phyloP scores from a whole-genome alignment of 2,888 invertebrate species.

The Sphaerophoria rueppellii region DNA sequence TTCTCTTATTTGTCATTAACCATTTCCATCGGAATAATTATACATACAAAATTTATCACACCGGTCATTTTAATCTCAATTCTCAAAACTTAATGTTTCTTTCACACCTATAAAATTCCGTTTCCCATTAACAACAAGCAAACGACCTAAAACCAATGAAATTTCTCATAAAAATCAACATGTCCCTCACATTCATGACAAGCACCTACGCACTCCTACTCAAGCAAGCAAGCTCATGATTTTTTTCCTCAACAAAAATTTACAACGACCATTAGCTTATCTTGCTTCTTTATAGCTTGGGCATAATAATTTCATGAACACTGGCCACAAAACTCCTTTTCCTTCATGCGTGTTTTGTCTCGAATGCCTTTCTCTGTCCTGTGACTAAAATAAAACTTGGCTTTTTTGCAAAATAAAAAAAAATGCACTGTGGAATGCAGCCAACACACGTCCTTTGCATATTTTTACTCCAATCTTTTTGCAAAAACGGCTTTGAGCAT shows the following conservation, averaged over 20 bases:
- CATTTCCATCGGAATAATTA: too few relatives aligned
- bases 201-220: background rate
- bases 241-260: background rate
- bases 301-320: constrained; percentile 3
- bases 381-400: constrained; percentile 9
- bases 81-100: background rate
- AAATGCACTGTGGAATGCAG: background rate
- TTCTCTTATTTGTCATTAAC: too few relatives aligned
- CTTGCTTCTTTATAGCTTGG: background rate
- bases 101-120: constrained; percentile 1
- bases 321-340: constrained; percentile 15
- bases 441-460: constrained; percentile 7
- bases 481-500: background rate
- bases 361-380: constrained; percentile 17
- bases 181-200: background rate
- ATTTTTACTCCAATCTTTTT: background rate
- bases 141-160: background rate
- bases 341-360: background rate
- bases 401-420: background rate
- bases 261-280: constrained; percentile 8
- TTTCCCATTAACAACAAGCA: background rate
- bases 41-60: too few relatives aligned
- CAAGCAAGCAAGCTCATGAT: too few relatives aligned
- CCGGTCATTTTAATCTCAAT: background rate
- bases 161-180: constrained; percentile 4